Evolutionary conservation across 2,888 invertebrate species (phyloP).

Genomic region (Eupeodes latifasciatus): DNA sequence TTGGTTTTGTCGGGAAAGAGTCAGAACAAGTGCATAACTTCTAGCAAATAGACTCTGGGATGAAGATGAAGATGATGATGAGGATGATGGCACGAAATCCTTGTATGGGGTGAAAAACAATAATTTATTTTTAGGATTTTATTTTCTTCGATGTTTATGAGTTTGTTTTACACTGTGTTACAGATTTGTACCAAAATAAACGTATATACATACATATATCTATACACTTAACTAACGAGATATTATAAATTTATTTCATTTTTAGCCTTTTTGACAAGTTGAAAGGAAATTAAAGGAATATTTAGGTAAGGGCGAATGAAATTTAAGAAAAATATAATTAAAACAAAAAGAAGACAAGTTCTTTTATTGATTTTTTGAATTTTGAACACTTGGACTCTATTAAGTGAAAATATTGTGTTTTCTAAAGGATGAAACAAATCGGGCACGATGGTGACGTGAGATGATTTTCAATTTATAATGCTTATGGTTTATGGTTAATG

Average conservation of each 20-base stretch:
- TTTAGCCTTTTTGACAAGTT: constrained; percentile 71
- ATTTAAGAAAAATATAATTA: constrained; percentile 10
- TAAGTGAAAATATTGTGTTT: not conserved
- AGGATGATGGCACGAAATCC: constrained; percentile 58
- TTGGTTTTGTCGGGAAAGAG: constrained; percentile 36
- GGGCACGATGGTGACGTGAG: not conserved
- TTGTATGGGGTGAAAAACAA: constrained; percentile 74
- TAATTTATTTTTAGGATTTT: constrained; percentile 70
- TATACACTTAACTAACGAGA: constrained; percentile 66
- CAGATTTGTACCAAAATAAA: not conserved
- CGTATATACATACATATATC: no score
- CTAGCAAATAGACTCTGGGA: constrained; percentile 62
- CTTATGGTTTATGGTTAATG: constrained; percentile 46
- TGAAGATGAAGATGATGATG: constrained; percentile 41
- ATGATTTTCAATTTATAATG: constrained; percentile 15
- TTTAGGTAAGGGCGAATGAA: constrained; percentile 34
- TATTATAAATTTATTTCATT: constrained; percentile 72
- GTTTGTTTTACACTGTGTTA: constrained; percentile 47
- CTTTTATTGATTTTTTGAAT: constrained; percentile 45
- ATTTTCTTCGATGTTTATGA: constrained; percentile 49
- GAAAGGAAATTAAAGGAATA: constrained; percentile 72
- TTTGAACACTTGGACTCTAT: constrained; percentile 67
- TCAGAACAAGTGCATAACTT: constrained; percentile 71
- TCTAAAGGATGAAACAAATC: not conserved
- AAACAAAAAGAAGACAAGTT: constrained; percentile 49